These are phyloP conservation scores for Mionectes macconnelli DNA, from an alignment of 2,113 vertebrate genomes.

Conservation along the genomic window DNA sequence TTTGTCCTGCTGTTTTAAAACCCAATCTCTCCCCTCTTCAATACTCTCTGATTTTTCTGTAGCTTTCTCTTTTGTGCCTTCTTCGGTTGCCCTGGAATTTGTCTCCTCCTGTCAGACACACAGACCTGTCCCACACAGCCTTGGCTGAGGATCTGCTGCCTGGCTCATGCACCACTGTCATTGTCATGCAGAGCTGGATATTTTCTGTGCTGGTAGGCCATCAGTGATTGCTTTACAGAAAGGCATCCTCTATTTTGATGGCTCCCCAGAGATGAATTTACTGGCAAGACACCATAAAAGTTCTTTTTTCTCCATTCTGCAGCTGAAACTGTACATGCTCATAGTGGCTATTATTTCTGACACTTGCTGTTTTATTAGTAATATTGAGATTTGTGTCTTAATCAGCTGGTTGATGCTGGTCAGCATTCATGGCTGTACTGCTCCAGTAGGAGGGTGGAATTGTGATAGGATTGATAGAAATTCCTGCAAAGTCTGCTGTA, in stretches of 20 bases:
- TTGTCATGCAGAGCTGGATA: neutral
- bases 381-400: constrained; percentile 1
- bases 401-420: neutral
- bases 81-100: neutral
- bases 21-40: neutral
- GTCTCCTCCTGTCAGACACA: neutral
- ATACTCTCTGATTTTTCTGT: neutral
- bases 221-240: constrained; percentile 58
- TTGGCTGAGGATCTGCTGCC: neutral
- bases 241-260: constrained; percentile 71
- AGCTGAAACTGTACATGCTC: neutral
- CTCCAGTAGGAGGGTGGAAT: neutral
- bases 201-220: neutral
- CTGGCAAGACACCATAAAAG: constrained; percentile 56
- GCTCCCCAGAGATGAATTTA: constrained; percentile 64
- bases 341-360: neutral
- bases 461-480: neutral
- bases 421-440: neutral
- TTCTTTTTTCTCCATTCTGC: neutral
- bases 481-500: neutral
- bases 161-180: neutral
- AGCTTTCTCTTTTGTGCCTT: neutral
- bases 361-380: neutral
- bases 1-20: neutral
- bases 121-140: neutral